phyloP scores from a whole-genome alignment of 2,113 vertebrate genomes.

The Phocoena sinus region DNA sequence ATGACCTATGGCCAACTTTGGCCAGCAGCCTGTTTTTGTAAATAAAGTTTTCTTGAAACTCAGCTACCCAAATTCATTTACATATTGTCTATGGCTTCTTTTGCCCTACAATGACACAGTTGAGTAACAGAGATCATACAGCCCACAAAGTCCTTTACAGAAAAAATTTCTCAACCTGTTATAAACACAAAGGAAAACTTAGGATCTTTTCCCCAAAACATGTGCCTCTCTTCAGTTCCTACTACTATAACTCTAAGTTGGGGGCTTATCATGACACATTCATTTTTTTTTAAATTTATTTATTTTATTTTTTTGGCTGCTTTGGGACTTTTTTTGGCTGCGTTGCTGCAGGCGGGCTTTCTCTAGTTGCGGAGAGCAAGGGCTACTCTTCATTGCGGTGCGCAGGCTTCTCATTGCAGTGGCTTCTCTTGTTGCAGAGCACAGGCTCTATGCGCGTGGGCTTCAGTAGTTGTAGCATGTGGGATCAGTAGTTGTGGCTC shows the following conservation, averaged over 20 bases:
- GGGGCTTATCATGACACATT: background rate
- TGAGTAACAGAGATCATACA: background rate
- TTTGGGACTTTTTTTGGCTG: too few species aligned
- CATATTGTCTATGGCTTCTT: background rate
- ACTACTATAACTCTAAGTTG: background rate
- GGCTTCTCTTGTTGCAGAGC: too few species aligned
- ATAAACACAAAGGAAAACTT: conserved; percentile 15
- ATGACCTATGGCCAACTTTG: background rate
- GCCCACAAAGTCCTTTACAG: background rate
- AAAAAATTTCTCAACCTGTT: background rate
- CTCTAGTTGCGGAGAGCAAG: too few species aligned
- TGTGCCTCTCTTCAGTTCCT: background rate
- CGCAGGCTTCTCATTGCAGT: too few species aligned
- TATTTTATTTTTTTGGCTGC: too few species aligned
- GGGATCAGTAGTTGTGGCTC: too few species aligned
- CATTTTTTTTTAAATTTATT: background rate
- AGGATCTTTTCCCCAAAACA: background rate
- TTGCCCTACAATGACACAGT: background rate
- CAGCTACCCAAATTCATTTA: background rate
- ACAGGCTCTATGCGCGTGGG: too few species aligned
- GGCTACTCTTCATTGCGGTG: too few species aligned
- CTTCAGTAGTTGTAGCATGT: too few species aligned
- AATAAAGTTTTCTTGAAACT: conserved; percentile 18
- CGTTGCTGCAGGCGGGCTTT: too few species aligned
- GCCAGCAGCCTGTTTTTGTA: background rate